These are phyloP conservation scores for Bombus confusus DNA, from an alignment of 1,140 invertebrate species.

Conservation along the genomic window DNA sequence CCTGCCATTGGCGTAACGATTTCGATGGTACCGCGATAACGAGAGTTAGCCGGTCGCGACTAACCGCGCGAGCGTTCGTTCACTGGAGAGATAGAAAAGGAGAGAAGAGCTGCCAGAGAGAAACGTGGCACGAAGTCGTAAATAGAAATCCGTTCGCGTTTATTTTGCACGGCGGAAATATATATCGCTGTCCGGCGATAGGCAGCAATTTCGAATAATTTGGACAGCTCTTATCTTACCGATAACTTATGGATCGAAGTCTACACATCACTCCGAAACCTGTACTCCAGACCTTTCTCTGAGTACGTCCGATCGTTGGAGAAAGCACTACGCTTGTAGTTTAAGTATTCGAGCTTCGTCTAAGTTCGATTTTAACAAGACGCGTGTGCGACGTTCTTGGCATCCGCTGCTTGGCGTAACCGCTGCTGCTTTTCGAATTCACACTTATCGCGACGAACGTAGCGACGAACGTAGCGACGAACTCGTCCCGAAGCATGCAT, in stretches of 20 bases:
- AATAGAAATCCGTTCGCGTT: constrained; percentile 37
- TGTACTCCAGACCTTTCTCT: background rate
- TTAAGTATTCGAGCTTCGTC: background rate
- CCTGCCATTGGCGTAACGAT: constrained; percentile 48
- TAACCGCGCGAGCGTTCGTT: background rate
- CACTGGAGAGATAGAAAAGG: background rate
- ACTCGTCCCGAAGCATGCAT: constrained; percentile 68
- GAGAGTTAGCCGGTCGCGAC: constrained; percentile 7
- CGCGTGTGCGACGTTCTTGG: background rate
- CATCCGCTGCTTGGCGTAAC: too few species aligned
- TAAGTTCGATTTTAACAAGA: background rate
- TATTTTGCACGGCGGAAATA: constrained; percentile 19
- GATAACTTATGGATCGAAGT: background rate
- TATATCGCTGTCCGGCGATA: constrained; percentile 21
- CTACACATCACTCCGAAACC: too few species aligned
- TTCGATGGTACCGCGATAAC: constrained; percentile 45
- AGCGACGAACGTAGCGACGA: constrained; percentile 50
- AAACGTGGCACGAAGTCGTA: constrained; percentile 26
- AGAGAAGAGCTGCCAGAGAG: background rate
- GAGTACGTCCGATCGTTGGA: background rate
- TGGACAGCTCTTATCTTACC: constrained; percentile 17
- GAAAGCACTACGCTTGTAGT: background rate
- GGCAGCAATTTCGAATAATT: constrained; percentile 43
- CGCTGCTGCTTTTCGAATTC: constrained; percentile 63
- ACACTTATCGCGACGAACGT: constrained; percentile 67